A percentile compares a stretch with the other conserved stretches of the same genome.
Evolutionary conservation across 1,140 invertebrate genomes (phyloP).

Genomic region (Onthophagus taurus): DNA sequence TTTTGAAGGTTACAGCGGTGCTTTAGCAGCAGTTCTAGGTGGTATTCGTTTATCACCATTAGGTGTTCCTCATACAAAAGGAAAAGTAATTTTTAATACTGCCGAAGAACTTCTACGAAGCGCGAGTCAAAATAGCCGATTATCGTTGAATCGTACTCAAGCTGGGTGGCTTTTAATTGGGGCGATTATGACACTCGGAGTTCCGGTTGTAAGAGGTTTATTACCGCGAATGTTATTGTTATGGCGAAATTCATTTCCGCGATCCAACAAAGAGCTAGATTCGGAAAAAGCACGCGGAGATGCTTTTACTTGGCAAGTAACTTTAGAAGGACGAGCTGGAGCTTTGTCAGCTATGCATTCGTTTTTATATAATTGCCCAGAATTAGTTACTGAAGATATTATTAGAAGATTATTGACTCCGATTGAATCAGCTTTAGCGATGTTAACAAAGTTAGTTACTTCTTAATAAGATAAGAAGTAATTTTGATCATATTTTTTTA

Average conservation of each 20-base stretch:
- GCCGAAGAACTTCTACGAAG: constrained; percentile 94
- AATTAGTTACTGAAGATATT: constrained; percentile 86
- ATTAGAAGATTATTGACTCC: constrained; percentile 74
- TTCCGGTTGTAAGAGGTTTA: constrained; percentile 79
- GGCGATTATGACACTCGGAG: constrained; percentile 88
- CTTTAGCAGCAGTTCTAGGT: constrained; percentile 85
- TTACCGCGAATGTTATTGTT: constrained; percentile 86
- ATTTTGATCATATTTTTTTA: constrained; percentile 35
- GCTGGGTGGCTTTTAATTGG: constrained; percentile 97
- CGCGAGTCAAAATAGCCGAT: constrained; percentile 91
- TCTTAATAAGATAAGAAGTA: constrained; percentile 1
- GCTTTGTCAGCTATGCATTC: constrained; percentile 93
- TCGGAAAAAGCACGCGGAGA: constrained; percentile 95
- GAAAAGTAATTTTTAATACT: constrained; percentile 94
- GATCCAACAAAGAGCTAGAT: constrained; percentile 91
- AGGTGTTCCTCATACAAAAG: constrained; percentile 92
- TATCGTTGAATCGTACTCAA: constrained; percentile 90
- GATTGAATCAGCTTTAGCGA: constrained; percentile 88
- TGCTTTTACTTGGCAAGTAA: constrained; percentile 98
- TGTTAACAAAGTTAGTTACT: constrained; percentile 78
- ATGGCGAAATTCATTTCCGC: constrained; percentile 97
- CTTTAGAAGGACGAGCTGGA: constrained; percentile 90
- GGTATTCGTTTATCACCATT: constrained; percentile 83
- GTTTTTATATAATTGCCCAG: constrained; percentile 82
- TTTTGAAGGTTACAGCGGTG: constrained; percentile 90